phyloP scores from a whole-genome alignment of 2,113 vertebrate species.

The Antennarius striatus region DNA sequence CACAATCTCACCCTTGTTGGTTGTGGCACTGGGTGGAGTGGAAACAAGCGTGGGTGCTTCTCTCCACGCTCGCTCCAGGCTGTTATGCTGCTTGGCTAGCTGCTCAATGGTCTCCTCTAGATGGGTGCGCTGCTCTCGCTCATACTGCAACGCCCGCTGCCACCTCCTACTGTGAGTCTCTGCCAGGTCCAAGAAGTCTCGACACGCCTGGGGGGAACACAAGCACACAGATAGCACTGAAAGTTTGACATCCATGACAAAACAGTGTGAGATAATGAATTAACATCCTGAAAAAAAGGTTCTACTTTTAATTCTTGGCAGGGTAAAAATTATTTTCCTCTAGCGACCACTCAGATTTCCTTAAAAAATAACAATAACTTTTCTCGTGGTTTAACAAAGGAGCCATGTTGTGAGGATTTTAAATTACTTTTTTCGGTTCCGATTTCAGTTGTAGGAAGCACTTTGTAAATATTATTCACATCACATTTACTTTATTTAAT shows the following conservation, averaged over 20 bases:
- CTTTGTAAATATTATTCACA: not conserved
- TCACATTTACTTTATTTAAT: not conserved
- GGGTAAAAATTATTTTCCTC: not conserved
- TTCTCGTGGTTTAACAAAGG: not conserved
- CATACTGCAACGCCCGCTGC: conserved; percentile 95
- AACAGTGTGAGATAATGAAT: not conserved
- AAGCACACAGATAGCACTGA: conserved; percentile 1
- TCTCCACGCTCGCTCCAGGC: conserved; percentile 93
- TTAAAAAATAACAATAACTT: not conserved
- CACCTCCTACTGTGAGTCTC: conserved; percentile 93
- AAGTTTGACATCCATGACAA: not conserved
- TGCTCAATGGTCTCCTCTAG: conserved; percentile 98
- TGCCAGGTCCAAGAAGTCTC: conserved; percentile 94
- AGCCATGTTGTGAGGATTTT: not conserved
- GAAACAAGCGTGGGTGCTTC: conserved; percentile 82
- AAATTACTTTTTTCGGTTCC: not conserved
- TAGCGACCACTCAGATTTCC: not conserved
- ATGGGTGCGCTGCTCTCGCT: conserved; percentile 92
- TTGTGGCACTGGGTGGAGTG: conserved; percentile 67
- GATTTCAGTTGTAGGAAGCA: not conserved
- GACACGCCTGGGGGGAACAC: conserved; percentile 87
- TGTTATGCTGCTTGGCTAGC: conserved; percentile 98
- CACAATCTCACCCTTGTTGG: conserved; percentile 82
- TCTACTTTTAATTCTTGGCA: not conserved
- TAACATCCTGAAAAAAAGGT: not conserved